phyloP scores from a whole-genome alignment of 92 coral and sea anemone species.

The Muricea muricata region DNA sequence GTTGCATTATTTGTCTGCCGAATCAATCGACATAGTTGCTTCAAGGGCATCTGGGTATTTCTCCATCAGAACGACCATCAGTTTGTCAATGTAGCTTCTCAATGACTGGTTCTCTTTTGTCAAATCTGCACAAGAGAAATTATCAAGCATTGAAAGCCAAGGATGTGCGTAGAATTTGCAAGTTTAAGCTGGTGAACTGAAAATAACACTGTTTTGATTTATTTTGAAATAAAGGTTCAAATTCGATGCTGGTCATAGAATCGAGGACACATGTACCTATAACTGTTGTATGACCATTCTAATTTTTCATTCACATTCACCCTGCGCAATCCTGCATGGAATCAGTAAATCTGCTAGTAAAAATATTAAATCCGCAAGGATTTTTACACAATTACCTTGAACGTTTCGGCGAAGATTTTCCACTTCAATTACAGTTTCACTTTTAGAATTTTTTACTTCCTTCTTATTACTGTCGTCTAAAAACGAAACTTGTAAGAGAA shows the following conservation, averaged over 20 bases:
- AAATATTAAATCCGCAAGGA: too few relatives aligned
- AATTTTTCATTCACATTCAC: too few relatives aligned
- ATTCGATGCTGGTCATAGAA: too few relatives aligned
- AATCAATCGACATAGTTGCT: background rate
- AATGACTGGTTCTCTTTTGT: conserved; percentile 83
- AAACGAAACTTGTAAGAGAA: background rate
- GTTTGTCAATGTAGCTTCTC: conserved; percentile 81
- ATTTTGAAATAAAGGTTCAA: too few relatives aligned
- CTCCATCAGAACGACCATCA: conserved; percentile 86
- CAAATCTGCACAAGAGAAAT: conserved; percentile 64
- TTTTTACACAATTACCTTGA: conserved; percentile 21
- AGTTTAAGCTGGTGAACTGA: too few relatives aligned
- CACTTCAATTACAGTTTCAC: background rate
- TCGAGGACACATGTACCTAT: too few relatives aligned
- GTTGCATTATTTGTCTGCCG: background rate
- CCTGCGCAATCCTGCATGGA: too few relatives aligned
- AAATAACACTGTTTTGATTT: too few relatives aligned
- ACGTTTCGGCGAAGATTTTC: conserved; percentile 26
- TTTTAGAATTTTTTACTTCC: background rate
- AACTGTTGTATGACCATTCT: too few relatives aligned
- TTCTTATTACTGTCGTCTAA: background rate
- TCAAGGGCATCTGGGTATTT: conserved; percentile 87
- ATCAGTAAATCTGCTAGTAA: too few relatives aligned
- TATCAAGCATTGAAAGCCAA: too few relatives aligned
- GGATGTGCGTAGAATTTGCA: too few relatives aligned